Evolutionary conservation across 2,113 vertebrate genomes (phyloP).

Genomic region (Caretta caretta): DNA sequence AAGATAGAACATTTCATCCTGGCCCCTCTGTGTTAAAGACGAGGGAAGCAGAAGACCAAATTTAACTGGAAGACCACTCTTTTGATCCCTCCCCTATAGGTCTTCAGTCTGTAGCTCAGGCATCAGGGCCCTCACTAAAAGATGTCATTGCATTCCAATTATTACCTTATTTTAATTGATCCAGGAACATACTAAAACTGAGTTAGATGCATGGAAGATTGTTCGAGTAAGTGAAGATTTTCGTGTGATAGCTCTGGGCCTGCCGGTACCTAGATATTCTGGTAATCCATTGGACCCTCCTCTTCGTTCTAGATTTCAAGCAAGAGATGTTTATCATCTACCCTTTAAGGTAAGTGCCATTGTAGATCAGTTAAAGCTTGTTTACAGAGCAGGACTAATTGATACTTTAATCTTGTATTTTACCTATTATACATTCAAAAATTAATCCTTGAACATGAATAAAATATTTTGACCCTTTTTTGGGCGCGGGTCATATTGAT

Average conservation of each 20-base stretch:
- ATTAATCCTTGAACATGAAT: neutral
- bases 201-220: slow-evolving; percentile 94
- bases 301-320: slow-evolving; percentile 97
- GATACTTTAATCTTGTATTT: neutral
- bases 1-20: neutral
- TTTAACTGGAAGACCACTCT: neutral
- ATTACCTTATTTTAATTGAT: slow-evolving; percentile 14
- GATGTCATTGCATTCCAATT: neutral
- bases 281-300: slow-evolving; percentile 97
- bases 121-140: neutral
- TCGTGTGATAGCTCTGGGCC: slow-evolving; percentile 94
- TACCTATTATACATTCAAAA: slow-evolving; percentile 3
- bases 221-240: slow-evolving; percentile 97
- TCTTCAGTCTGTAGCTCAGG: neutral
- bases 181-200: slow-evolving; percentile 92
- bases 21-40: neutral
- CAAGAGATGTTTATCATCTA: slow-evolving; percentile 94
- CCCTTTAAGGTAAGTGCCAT: slow-evolving; percentile 90
- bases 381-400: neutral
- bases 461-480: neutral
- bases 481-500: neutral
- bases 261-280: slow-evolving; percentile 94
- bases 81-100: neutral
- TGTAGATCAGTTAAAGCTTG: neutral
- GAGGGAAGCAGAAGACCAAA: neutral